These are phyloP conservation scores for Molorchus minor DNA, from an alignment of 2,888 invertebrate genomes.

Conservation along the genomic window DNA sequence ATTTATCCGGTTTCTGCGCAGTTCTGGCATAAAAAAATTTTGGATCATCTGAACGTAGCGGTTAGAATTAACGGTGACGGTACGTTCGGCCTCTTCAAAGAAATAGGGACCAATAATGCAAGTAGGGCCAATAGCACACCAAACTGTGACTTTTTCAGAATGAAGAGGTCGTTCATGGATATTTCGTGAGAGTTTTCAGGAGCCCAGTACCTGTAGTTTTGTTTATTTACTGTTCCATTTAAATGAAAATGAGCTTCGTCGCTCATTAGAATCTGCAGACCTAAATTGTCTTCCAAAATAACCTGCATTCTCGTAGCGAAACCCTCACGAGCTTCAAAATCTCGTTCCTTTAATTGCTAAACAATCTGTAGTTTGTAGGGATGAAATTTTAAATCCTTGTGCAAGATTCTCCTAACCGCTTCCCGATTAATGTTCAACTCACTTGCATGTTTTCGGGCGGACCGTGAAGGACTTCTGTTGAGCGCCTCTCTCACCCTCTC, in stretches of 20 bases:
- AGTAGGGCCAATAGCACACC: too few species aligned
- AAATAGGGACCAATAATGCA: too few species aligned
- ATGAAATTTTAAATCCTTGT: not conserved
- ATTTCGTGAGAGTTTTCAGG: constrained; percentile 31
- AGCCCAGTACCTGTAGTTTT: constrained; percentile 39
- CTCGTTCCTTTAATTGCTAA: not conserved
- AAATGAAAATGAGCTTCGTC: constrained; percentile 45
- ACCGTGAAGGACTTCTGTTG: not conserved
- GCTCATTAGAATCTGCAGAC: constrained; percentile 21
- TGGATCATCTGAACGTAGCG: too few species aligned
- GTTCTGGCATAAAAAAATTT: too few species aligned
- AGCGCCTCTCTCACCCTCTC: not conserved
- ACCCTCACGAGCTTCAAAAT: constrained; percentile 10
- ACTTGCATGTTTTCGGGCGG: not conserved
- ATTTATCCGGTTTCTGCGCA: too few species aligned
- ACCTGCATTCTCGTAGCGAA: constrained; percentile 29
- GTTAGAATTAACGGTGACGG: too few species aligned
- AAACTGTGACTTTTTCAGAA: too few species aligned
- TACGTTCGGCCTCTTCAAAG: too few species aligned
- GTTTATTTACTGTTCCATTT: constrained; percentile 42
- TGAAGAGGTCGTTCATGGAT: constrained; percentile 35
- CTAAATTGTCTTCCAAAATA: constrained; percentile 24
- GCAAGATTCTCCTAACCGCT: constrained; percentile 1
- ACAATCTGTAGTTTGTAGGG: not conserved
- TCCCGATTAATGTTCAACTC: not conserved